Percentiles rank a stretch among this genome's conserved stretches.
Evolutionary conservation across 2,888 invertebrate genomes (phyloP).

Genomic region (Invenusta paracnida): DNA sequence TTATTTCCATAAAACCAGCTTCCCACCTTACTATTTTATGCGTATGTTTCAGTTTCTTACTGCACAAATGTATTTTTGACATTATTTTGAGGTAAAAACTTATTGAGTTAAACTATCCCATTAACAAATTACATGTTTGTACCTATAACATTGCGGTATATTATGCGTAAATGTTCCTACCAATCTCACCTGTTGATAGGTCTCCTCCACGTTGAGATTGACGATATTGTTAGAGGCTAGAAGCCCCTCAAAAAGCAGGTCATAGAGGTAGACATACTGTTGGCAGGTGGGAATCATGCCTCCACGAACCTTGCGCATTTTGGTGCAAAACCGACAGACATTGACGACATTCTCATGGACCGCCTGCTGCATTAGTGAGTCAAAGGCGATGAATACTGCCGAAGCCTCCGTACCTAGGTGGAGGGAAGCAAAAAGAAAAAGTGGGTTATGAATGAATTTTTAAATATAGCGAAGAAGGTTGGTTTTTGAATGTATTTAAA

Average conservation of each 20-base stretch:
- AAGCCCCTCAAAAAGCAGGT: slow-evolving; percentile 56
- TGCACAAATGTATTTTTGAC: too few species aligned
- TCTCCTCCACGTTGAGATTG: slow-evolving; percentile 50
- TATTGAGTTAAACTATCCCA: too few species aligned
- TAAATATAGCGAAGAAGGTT: too few species aligned
- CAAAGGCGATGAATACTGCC: slow-evolving; percentile 57
- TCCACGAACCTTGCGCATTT: slow-evolving; percentile 53
- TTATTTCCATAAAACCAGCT: too few species aligned
- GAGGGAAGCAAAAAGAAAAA: not conserved
- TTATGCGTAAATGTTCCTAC: too few species aligned
- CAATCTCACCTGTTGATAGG: slow-evolving; percentile 47
- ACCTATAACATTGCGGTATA: too few species aligned
- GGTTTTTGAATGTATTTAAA: too few species aligned
- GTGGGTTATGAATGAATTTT: too few species aligned
- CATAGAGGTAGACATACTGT: slow-evolving; percentile 58
- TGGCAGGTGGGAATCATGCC: slow-evolving; percentile 57
- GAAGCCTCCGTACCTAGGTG: slow-evolving; percentile 54
- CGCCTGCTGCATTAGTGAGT: slow-evolving; percentile 56
- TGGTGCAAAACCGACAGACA: slow-evolving; percentile 52
- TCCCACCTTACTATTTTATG: too few species aligned
- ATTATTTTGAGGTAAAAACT: too few species aligned
- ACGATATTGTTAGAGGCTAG: slow-evolving; percentile 51
- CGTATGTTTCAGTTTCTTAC: too few species aligned
- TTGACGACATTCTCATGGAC: slow-evolving; percentile 53
- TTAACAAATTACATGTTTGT: too few species aligned